A percentile compares a stretch with the other conserved stretches of the same genome.
Conservation (phyloP, 2,113 vertebrate genomes). For the Ageneiosus marmoratus region DNA sequence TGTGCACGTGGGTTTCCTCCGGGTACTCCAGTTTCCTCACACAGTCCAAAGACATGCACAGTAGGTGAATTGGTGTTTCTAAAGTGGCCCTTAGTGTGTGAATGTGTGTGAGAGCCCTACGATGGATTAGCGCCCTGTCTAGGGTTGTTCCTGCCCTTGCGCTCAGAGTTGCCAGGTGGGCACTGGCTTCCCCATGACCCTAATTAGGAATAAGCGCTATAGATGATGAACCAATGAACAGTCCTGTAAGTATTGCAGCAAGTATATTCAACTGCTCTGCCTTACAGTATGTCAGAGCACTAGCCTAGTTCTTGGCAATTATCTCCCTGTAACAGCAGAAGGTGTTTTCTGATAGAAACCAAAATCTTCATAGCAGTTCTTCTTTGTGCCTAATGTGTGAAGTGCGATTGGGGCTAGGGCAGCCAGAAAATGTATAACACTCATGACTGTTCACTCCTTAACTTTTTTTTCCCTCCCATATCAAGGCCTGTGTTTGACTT, state of each 20-base stretch:
- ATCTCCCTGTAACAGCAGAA: background rate
- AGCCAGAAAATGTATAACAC: slow-evolving; percentile 61
- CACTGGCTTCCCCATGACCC: too few relatives aligned
- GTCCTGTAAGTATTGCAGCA: background rate
- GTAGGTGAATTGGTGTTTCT: too few relatives aligned
- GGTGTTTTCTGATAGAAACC: slow-evolving; percentile 27
- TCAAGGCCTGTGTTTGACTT: slow-evolving; percentile 26
- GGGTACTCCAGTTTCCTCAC: too few relatives aligned
- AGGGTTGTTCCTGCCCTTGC: too few relatives aligned
- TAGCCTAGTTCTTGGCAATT: slow-evolving; percentile 23
- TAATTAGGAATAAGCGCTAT: too few relatives aligned
- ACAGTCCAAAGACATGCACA: too few relatives aligned
- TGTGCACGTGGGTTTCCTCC: too few relatives aligned
- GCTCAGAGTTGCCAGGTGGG: too few relatives aligned
- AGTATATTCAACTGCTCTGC: background rate
- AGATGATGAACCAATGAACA: too few relatives aligned
- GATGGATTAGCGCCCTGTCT: too few relatives aligned
- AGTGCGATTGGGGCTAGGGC: slow-evolving; percentile 59
- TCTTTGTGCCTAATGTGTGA: slow-evolving; percentile 58
- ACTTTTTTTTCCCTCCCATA: background rate
- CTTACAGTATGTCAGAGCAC: background rate
- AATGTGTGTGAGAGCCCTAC: too few relatives aligned
- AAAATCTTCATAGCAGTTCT: slow-evolving; percentile 47
- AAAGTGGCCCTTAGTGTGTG: too few relatives aligned
- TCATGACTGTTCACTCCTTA: background rate